Evolutionary conservation across 2,888 invertebrate species (phyloP).

Genomic region (Empis livida): DNA sequence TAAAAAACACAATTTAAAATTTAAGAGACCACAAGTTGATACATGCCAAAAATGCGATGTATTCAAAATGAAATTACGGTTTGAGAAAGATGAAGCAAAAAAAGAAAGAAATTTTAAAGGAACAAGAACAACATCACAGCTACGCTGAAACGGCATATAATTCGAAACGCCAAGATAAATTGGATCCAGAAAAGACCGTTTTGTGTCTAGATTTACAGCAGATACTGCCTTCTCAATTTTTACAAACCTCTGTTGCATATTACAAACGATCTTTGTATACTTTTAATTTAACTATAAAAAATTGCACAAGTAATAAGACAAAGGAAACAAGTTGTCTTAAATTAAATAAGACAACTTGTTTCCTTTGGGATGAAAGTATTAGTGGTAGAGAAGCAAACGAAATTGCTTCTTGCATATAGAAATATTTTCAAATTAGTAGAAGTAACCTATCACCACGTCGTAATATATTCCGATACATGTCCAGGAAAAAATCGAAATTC

Average conservation of each 20-base stretch:
- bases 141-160: background rate
- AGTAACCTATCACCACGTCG: background rate
- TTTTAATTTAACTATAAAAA: background rate
- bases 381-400: background rate
- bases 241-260: background rate
- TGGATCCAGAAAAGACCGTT: background rate
- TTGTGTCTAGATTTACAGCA: background rate
- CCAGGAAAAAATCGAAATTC: conserved; percentile 12
- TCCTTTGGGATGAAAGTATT: background rate
- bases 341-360: background rate
- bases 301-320: background rate
- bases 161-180: background rate
- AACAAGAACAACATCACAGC: background rate
- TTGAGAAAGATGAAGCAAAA: background rate
- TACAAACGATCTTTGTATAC: background rate
- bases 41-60: background rate
- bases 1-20: background rate
- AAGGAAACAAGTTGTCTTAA: too few species aligned
- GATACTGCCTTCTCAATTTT: background rate
- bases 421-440: background rate
- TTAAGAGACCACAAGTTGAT: background rate
- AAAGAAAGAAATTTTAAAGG: background rate
- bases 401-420: background rate
- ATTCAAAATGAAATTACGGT: background rate
- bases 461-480: conserved; percentile 7